Evolutionary conservation across 2,113 vertebrate genomes (phyloP), one percentile per base, ranked within the genome.

Genomic region (Hiodon alosoides): DNA sequence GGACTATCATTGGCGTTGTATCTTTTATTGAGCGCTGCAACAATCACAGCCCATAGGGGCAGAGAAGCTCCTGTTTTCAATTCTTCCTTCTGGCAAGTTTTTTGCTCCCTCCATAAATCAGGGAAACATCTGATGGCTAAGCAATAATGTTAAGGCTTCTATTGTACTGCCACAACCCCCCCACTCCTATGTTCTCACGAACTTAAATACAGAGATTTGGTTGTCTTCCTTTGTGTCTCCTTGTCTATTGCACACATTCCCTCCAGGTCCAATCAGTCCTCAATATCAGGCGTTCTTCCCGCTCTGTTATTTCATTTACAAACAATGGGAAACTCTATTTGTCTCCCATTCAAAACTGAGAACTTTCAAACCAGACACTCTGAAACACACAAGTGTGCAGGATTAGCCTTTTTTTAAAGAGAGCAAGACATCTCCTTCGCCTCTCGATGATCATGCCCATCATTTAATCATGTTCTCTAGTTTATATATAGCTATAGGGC

Each of bases 61-160:
- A 66, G 5, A 13, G 59, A 14, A 60, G 8, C 67, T 54, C 55
- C 2, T 71, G 48, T 14, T 66, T 75, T 50, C 55, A 64, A 10
- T 59, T 64, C 61, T 48, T 73, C 73, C 57, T 8, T 69, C 54
- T 7, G 54, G 16, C 69, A 83, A 80, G 72, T 74, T 57, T 61
- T 73, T 66, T 10, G 61, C 16, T 59, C 50, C 17, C 58, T 54
- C 8, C 60, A 60, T 69, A 77, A 82, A 67, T 77, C 65, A 69
- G 60, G 47, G 71, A 65, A 69, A 52, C 66, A 5, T 67, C 50
- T 79, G 66, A 72, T 46, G 48, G 72, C 55, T 66, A 71, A 67
- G 55, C 75, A 51, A 46, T n/a, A 62, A 13, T 8, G 47, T 53
- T 13, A 51, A 64, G 48, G 9, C 31, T 46, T 48, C 48, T 13